Percentiles rank a stretch among this genome's conserved stretches.
Conservation (phyloP, 2,888 invertebrate genomes). For the Crocallis elinguaria region DNA sequence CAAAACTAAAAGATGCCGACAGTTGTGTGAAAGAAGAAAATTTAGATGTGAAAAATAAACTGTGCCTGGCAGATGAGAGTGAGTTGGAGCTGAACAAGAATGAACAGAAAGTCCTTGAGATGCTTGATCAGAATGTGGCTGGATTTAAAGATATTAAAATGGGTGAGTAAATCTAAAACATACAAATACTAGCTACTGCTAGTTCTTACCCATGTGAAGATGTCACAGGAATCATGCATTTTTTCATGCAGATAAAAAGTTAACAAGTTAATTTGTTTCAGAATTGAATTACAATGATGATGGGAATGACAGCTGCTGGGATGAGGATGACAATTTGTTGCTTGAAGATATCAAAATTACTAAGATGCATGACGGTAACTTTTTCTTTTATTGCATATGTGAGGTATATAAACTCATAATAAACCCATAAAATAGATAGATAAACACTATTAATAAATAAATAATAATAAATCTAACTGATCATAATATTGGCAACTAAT, state of each 20-base stretch:
- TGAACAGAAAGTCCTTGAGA: conserved; percentile 22
- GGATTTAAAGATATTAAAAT: conserved; percentile 50
- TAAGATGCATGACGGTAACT: conserved; percentile 43
- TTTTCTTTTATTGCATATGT: neutral
- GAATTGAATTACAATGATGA: conserved; percentile 54
- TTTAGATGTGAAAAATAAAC: conserved; percentile 23
- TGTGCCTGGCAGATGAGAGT: conserved; percentile 34
- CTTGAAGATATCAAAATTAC: conserved; percentile 54
- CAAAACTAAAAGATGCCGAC: conserved; percentile 10
- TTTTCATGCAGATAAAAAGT: neutral
- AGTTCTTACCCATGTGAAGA: too few relatives aligned
- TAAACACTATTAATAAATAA: too few relatives aligned
- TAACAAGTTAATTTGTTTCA: conserved; percentile 42
- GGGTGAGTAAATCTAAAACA: conserved; percentile 40
- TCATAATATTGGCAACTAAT: too few relatives aligned
- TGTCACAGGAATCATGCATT: too few relatives aligned
- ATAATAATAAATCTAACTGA: too few relatives aligned
- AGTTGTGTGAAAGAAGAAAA: neutral
- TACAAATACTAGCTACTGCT: too few relatives aligned
- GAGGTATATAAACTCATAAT: too few relatives aligned
- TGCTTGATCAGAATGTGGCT: conserved; percentile 38
- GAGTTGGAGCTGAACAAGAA: conserved; percentile 7
- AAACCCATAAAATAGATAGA: too few relatives aligned
- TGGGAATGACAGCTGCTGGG: conserved; percentile 63
- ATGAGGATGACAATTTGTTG: conserved; percentile 67